A percentile compares a stretch with the other conserved stretches of the same genome.
These are phyloP conservation scores for Sinocyclocheilus maitianheensis DNA, from an alignment of 2,113 vertebrate genomes.

Conservation along the genomic window DNA sequence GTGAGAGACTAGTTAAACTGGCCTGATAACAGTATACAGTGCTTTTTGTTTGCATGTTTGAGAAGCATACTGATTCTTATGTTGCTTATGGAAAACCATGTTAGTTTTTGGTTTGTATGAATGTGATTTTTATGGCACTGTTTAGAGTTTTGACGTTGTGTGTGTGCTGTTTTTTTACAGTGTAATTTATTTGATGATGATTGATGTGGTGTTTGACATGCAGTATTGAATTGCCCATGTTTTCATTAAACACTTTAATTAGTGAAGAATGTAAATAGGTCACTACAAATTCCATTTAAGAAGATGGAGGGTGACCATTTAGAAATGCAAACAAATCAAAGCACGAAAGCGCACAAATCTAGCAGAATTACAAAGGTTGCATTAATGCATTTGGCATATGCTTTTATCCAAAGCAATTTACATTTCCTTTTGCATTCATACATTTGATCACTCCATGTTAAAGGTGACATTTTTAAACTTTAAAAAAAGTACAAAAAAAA, in stretches of 20 bases:
- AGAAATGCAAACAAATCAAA: neutral
- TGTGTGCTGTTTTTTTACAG: neutral
- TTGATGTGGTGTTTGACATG: neutral
- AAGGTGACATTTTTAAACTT: neutral
- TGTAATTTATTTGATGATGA: neutral
- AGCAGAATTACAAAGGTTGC: neutral
- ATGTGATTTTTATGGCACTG: neutral
- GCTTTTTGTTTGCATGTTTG: neutral
- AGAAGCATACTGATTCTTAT: neutral
- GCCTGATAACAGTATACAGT: conserved; percentile 54
- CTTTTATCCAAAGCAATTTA: neutral
- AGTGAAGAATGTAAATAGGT: neutral
- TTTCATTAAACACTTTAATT: neutral
- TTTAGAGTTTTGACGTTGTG: neutral
- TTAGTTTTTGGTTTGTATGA: neutral
- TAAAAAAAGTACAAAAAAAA: too few relatives aligned
- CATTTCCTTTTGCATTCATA: neutral
- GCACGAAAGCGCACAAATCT: neutral
- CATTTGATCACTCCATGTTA: neutral
- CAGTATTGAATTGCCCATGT: neutral
- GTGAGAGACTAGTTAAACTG: conserved; percentile 77
- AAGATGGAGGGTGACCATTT: neutral
- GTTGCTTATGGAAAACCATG: neutral
- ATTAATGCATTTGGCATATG: neutral
- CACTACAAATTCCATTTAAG: neutral